Evolutionary conservation across 2,888 invertebrate genomes (phyloP).

Genomic region (Sipha maydis): DNA sequence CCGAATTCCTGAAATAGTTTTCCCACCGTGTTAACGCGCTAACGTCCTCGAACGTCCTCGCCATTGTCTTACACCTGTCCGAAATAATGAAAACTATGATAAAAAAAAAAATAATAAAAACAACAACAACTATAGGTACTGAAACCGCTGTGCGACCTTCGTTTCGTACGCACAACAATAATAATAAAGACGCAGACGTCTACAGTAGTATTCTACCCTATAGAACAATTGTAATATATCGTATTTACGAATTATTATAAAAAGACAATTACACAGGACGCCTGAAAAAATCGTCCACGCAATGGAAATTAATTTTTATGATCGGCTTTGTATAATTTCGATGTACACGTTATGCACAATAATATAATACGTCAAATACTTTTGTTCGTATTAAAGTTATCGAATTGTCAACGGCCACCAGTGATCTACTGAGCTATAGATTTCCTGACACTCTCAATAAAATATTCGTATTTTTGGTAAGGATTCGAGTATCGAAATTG

Average conservation of each 20-base stretch:
- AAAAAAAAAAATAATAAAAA: constrained; percentile 24
- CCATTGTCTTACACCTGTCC: constrained; percentile 59
- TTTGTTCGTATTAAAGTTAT: no score
- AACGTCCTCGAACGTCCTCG: constrained; percentile 53
- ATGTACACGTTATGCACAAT: no score
- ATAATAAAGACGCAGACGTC: constrained; percentile 8
- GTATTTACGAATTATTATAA: not conserved
- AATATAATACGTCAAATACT: no score
- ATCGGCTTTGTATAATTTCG: no score
- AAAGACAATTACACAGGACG: not conserved
- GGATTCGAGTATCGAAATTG: no score
- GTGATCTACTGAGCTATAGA: no score
- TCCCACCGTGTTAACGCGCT: constrained; percentile 40
- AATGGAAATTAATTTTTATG: no score
- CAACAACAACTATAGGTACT: constrained; percentile 1
- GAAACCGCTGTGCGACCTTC: constrained; percentile 55
- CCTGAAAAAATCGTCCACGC: not conserved
- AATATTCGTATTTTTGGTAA: no score
- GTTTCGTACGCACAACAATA: constrained; percentile 10
- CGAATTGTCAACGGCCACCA: no score
- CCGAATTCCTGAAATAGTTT: constrained; percentile 60
- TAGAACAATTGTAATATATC: not conserved
- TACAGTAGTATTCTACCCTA: not conserved
- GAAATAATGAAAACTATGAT: constrained; percentile 43
- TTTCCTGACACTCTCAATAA: no score